Evolutionary conservation across 1,140 invertebrate genomes (phyloP).

Genomic region (Heliconius melpomene): DNA sequence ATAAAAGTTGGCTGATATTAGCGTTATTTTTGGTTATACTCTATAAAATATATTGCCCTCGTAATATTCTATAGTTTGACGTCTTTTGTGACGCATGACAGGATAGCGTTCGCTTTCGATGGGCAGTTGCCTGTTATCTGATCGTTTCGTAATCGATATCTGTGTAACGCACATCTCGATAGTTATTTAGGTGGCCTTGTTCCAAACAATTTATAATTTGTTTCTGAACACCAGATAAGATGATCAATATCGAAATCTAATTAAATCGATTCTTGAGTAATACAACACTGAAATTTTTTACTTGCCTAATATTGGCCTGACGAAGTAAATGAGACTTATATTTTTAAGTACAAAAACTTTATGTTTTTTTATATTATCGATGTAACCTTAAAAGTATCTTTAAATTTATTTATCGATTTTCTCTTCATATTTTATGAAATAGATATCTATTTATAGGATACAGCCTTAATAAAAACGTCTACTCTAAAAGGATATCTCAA

Average conservation of each 20-base stretch:
- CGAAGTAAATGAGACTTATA: neutral
- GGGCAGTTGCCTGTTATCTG: conserved; percentile 63
- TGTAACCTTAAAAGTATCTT: conserved; percentile 1
- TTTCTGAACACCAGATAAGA: conserved; percentile 47
- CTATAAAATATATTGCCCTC: neutral
- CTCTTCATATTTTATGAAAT: neutral
- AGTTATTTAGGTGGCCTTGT: conserved; percentile 58
- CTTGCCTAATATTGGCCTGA: neutral
- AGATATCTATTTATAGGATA: neutral
- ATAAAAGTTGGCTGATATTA: no score
- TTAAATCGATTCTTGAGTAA: conserved; percentile 40
- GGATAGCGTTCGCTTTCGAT: conserved; percentile 60
- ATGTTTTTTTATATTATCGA: neutral
- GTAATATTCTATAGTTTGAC: conserved; percentile 7
- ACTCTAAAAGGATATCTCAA: conserved; percentile 60
- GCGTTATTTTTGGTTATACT: no score
- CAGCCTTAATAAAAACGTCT: conserved; percentile 33
- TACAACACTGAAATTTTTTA: neutral
- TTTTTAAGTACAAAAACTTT: no score
- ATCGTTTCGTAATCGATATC: conserved; percentile 66
- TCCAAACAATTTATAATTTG: conserved; percentile 56
- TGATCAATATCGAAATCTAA: conserved; percentile 38
- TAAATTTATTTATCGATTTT: neutral
- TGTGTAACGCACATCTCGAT: conserved; percentile 55
- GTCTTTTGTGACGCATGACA: conserved; percentile 47